phyloP scores from a whole-genome alignment of 37 sponge, comb jelly and placozoan genomes.

The Beroe ovata region DNA sequence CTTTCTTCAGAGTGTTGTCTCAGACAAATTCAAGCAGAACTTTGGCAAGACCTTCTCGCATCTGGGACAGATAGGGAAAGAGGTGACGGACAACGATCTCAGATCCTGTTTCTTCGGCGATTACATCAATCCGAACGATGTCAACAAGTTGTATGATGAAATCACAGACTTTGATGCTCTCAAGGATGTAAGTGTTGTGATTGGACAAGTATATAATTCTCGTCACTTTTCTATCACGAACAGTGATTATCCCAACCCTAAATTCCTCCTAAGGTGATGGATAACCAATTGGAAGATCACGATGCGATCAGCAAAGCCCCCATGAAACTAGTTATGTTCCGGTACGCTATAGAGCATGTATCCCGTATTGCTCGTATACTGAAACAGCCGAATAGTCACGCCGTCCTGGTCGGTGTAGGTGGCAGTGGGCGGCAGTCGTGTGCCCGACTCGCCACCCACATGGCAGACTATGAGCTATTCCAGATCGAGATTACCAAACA shows the following conservation, averaged over 20 bases:
- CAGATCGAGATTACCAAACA: conserved; percentile 73
- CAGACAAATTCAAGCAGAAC: conserved; percentile 66
- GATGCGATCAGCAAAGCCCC: conserved; percentile 69
- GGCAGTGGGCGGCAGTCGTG: conserved; percentile 97
- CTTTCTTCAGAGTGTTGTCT: conserved; percentile 53
- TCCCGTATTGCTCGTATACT: conserved; percentile 68
- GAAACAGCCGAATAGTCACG: conserved; percentile 70
- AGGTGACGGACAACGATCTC: conserved; percentile 67
- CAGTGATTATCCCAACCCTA: not conserved
- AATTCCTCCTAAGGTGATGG: conserved; percentile 67
- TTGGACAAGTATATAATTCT: not conserved
- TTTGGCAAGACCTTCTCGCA: conserved; percentile 68
- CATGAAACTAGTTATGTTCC: conserved; percentile 69
- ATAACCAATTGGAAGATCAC: conserved; percentile 64
- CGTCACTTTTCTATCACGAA: too few species aligned
- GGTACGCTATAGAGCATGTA: conserved; percentile 70
- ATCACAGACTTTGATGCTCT: conserved; percentile 69
- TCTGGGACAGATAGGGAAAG: conserved; percentile 65
- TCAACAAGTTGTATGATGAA: conserved; percentile 65
- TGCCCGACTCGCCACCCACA: conserved; percentile 91
- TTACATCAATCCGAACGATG: conserved; percentile 67
- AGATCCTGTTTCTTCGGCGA: conserved; percentile 70
- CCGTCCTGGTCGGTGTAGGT: conserved; percentile 68
- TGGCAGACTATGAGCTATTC: conserved; percentile 93
- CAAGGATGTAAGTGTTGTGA: conserved; percentile 38